These are phyloP conservation scores for Amphilophus citrinellus DNA, from an alignment of 2,113 vertebrate species.

Conservation along the genomic window DNA sequence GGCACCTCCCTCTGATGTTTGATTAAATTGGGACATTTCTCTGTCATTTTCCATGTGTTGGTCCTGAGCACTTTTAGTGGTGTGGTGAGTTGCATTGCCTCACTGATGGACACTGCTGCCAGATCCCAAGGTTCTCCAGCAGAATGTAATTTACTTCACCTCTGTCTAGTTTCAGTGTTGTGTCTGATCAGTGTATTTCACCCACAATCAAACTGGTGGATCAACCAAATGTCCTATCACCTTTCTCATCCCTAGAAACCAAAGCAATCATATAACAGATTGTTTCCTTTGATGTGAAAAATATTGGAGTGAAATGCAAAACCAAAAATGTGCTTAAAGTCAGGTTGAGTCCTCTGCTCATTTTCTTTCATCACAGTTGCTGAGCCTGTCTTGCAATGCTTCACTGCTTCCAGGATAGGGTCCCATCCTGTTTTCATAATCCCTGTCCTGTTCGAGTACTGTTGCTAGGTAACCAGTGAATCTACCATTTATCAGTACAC, in stretches of 20 bases:
- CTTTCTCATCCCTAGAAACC: background rate
- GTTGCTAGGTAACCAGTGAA: conserved; percentile 55
- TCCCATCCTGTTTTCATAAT: conserved; percentile 36
- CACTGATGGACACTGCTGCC: background rate
- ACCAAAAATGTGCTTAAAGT: background rate
- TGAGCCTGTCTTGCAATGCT: conserved; percentile 6
- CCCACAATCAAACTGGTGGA: background rate
- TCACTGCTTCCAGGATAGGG: conserved; percentile 17
- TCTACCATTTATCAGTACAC: conserved; percentile 19
- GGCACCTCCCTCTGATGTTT: background rate
- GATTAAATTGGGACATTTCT: background rate
- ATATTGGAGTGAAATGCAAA: background rate
- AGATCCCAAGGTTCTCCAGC: background rate
- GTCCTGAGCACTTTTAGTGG: background rate
- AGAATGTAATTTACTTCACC: background rate
- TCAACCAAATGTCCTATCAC: background rate
- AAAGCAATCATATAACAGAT: background rate
- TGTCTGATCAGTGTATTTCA: background rate
- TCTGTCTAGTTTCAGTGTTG: background rate
- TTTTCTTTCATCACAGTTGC: conserved; percentile 26
- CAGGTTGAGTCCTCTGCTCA: background rate
- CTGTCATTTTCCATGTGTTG: background rate
- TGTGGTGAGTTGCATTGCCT: background rate
- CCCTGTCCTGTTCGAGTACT: conserved; percentile 26
- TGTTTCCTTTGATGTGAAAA: background rate